Base-by-base conservation (phyloP, 2,888 invertebrate species). In the Chamaedrilus cognettii region DNA sequence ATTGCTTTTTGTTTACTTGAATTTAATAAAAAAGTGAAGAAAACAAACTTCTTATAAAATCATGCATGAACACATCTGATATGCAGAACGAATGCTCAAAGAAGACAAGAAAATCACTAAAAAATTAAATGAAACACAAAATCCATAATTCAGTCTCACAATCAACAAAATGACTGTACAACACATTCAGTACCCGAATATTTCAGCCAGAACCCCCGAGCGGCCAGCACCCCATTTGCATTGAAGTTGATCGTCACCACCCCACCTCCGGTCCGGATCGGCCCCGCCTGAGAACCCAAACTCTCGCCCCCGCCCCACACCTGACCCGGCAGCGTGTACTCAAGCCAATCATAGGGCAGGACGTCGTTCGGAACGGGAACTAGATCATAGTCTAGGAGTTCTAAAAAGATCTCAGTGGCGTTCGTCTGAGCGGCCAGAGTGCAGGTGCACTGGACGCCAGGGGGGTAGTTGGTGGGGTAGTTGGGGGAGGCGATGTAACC, bases 231-330 rank as follows among this genome's bases (percentile, higher is more conserved):
- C 42, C 42, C 60, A 35, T 60, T 35, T 11, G 60, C 7, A 11
- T 60, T 60, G 42, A 60, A 60, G 15, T 60, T 33, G 26, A 60
- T n/a, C 5, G 23, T 23, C n/a, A 60, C 42, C 5, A 34, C 30
- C 0, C n/a, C 33, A n/a, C 42, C 42, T 11, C 30, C 23, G n/a
- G 23, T 1, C 11, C 42, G 23, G 3, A 30, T 35, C 34, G 33
- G 30, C 28, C 34, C 42, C 42, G 30, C 33, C 30, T 42, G 33
- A 30, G 30, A 35, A 42, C 30, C 42, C 30, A n/a, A 0, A 2
- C 60, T 30, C 3, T n/a, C 60, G 3, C 60, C 60, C 34, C 42
- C 60, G n/a, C 60, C 60, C 60, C 60, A 60, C 30, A 35, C 42
- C 30, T 35, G 35, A 26, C 30, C 30, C 42, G 7, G 0, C 2